These are phyloP conservation scores for Metopolophium dirhodum DNA, from an alignment of 1,140 invertebrate genomes.

Conservation along the genomic window DNA sequence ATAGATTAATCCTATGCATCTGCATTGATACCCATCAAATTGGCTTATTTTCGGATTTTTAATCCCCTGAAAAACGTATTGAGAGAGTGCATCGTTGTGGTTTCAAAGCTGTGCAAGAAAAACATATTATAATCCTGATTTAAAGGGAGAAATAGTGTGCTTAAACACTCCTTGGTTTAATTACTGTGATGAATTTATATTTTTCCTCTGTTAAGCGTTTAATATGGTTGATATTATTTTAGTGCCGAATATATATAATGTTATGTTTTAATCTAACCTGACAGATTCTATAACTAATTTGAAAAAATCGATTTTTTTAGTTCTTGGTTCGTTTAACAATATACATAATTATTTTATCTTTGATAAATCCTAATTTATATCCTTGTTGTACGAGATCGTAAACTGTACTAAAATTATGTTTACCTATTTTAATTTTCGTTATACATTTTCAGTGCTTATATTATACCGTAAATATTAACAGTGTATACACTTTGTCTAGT, in stretches of 20 bases:
- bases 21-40: conserved; percentile 8
- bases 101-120: neutral
- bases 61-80: neutral
- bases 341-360: conserved; percentile 24
- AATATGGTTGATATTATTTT: neutral
- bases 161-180: neutral
- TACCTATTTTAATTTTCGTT: neutral
- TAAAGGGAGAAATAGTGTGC: neutral
- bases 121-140: conserved; percentile 20
- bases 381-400: neutral
- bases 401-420: neutral
- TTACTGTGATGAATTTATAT: conserved; percentile 23
- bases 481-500: neutral
- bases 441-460: neutral
- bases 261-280: neutral
- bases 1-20: neutral
- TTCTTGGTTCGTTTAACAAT: neutral
- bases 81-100: neutral
- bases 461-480: neutral
- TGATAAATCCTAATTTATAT: neutral
- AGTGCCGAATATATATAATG: neutral
- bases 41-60: conserved; percentile 11
- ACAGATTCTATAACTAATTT: neutral
- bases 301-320: neutral
- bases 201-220: neutral